Evolutionary conservation across 2,797 vertebrate genomes (phyloP).

Genomic region (Fratercula arctica): DNA sequence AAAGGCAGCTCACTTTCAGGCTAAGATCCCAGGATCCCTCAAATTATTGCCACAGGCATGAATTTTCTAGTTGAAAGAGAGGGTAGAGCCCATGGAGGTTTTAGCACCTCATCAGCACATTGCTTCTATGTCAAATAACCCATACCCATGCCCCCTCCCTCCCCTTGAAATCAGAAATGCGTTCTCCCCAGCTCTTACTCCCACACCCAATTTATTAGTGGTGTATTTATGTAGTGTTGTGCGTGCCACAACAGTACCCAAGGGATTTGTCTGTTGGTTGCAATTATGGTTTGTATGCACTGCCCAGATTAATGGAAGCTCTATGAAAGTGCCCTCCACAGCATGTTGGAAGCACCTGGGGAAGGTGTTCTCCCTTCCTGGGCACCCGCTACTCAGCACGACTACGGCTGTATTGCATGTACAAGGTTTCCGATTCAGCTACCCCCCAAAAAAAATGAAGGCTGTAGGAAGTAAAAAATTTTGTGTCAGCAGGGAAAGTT

Average conservation of each 20-base stretch:
- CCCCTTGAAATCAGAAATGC: neutral
- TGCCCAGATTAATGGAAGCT: neutral
- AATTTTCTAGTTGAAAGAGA: neutral
- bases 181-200: neutral
- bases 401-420: too few species aligned
- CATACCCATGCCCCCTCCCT: neutral
- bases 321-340: neutral
- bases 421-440: neutral
- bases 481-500: neutral
- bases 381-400: neutral
- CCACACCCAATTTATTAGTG: neutral
- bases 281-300: neutral
- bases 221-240: neutral
- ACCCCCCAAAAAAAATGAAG: neutral
- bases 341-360: neutral
- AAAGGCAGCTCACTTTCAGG: neutral
- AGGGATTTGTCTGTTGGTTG: neutral
- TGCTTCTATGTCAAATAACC: neutral
- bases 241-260: neutral
- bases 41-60: neutral
- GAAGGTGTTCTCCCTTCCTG: neutral
- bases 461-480: neutral
- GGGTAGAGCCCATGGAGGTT: neutral
- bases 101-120: neutral
- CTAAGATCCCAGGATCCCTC: neutral